A percentile compares a stretch with the other conserved stretches of the same genome.
phyloP scores from a whole-genome alignment of 2,113 vertebrate species.

The Carlito syrichta region DNA sequence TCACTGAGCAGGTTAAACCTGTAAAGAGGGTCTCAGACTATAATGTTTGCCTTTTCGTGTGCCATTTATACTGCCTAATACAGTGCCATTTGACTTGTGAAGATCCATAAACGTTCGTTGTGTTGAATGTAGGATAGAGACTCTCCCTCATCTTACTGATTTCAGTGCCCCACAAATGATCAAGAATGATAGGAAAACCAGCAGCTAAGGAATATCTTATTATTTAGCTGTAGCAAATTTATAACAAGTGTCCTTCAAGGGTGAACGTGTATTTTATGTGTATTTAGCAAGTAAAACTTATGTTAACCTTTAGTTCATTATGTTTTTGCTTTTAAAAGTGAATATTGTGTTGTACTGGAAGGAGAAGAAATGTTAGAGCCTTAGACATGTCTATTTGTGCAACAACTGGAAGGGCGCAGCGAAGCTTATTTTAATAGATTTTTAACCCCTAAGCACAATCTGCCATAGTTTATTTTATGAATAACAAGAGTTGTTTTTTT shows the following conservation, averaged over 20 bases:
- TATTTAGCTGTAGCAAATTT: conserved; percentile 28
- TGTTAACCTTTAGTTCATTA: conserved; percentile 21
- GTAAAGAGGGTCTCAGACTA: conserved; percentile 28
- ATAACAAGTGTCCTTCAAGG: conserved; percentile 63
- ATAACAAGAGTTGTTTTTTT: background rate
- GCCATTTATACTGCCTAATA: conserved; percentile 48
- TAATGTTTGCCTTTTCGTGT: conserved; percentile 38
- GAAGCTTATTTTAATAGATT: background rate
- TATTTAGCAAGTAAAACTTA: conserved; percentile 26
- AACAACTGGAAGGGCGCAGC: background rate
- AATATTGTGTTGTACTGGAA: conserved; percentile 23
- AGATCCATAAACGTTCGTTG: background rate
- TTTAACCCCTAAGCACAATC: background rate
- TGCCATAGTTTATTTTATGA: background rate
- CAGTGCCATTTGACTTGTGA: conserved; percentile 64
- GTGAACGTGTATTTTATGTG: conserved; percentile 26
- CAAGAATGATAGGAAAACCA: conserved; percentile 44
- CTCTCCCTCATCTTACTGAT: background rate
- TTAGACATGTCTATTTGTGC: background rate
- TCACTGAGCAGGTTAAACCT: conserved; percentile 19
- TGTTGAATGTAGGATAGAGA: conserved; percentile 33
- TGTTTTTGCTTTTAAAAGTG: background rate
- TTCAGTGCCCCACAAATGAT: conserved; percentile 1
- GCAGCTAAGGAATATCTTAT: conserved; percentile 37
- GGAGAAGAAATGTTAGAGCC: background rate